These are phyloP conservation scores for Gonatopus flavifemur DNA, from an alignment of 1,140 invertebrate genomes.

Conservation along the genomic window DNA sequence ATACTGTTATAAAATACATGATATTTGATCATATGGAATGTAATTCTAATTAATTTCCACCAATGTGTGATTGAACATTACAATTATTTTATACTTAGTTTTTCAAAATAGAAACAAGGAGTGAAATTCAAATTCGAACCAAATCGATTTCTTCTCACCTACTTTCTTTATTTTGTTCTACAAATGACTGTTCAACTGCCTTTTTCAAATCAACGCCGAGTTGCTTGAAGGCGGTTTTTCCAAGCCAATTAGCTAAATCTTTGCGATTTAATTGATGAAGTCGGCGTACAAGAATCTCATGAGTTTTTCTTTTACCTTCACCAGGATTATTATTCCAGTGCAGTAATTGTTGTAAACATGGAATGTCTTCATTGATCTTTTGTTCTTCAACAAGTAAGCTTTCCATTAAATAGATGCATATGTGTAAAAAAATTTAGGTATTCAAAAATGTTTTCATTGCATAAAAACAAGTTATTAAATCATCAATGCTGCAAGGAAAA, in stretches of 20 bases:
- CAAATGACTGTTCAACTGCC: constrained; percentile 43
- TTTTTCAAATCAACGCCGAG: constrained; percentile 61
- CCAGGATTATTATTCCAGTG: constrained; percentile 60
- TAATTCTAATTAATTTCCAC: no score
- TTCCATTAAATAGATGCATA: no score
- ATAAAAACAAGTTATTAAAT: no score
- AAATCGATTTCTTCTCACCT: constrained; percentile 22
- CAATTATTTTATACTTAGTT: no score
- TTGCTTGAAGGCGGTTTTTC: constrained; percentile 61
- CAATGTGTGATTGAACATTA: no score
- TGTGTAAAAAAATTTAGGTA: no score
- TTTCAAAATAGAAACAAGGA: no score
- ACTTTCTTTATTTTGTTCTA: constrained; percentile 29
- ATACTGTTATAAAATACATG: no score
- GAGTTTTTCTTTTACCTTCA: constrained; percentile 60
- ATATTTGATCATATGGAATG: no score
- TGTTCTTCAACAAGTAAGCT: constrained; percentile 35
- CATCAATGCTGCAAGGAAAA: background rate
- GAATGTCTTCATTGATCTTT: constrained; percentile 53
- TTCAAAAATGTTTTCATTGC: no score
- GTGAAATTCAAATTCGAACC: no score
- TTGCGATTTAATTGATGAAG: constrained; percentile 61
- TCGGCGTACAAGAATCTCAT: constrained; percentile 57
- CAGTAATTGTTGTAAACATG: constrained; percentile 60
- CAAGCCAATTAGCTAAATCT: constrained; percentile 65